These are phyloP conservation scores for Aspidapion aeneum DNA, from an alignment of 2,888 invertebrate genomes.

Conservation along the genomic window DNA sequence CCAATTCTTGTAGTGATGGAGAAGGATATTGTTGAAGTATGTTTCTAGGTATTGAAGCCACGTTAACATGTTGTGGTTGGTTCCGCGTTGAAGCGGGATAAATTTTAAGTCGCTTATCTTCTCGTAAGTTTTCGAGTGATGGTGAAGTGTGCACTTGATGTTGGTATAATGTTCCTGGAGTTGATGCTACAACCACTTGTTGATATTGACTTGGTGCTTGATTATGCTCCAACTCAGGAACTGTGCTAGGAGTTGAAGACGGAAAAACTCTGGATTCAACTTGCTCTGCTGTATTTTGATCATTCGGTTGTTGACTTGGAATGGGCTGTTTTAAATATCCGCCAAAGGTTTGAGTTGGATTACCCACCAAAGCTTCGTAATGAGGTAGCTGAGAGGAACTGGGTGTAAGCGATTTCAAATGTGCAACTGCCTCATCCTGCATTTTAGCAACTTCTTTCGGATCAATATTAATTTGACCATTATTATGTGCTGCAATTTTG, in stretches of 20 bases:
- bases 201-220: not conserved
- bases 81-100: not conserved
- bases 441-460: not conserved
- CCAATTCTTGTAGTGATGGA: too few species aligned
- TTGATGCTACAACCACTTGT: not conserved
- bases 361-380: not conserved
- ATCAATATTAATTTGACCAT: constrained; percentile 8
- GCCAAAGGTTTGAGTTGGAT: not conserved
- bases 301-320: not conserved
- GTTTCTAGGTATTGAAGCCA: not conserved
- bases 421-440: not conserved
- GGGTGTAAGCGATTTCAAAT: not conserved
- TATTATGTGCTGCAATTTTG: constrained; percentile 33
- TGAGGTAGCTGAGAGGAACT: not conserved
- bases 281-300: too few species aligned
- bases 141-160: not conserved
- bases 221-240: too few species aligned
- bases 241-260: not conserved
- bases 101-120: too few species aligned
- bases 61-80: not conserved
- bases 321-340: not conserved
- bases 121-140: too few species aligned
- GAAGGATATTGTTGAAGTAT: not conserved
- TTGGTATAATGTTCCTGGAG: not conserved
- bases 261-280: not conserved